These are phyloP conservation scores for Stichodactyla helianthus DNA, from an alignment of 64 coral and sea anemone genomes.

Conservation along the genomic window DNA sequence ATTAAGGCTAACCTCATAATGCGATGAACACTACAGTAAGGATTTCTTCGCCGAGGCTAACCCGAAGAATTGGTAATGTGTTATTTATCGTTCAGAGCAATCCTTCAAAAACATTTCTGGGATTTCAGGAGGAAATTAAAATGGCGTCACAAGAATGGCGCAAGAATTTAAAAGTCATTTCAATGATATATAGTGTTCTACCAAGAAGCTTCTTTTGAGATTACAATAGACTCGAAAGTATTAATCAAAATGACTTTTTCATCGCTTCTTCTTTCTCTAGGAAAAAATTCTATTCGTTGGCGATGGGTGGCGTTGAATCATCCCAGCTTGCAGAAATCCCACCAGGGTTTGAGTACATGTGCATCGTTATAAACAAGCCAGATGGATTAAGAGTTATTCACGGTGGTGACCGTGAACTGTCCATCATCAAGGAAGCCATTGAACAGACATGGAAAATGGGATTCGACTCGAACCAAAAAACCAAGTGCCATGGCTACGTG, in stretches of 20 bases:
- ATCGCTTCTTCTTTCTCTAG: not conserved
- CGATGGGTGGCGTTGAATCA: constrained; percentile 66
- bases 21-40: too few relatives aligned
- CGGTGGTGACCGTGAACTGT: constrained; percentile 60
- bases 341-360: constrained; percentile 80
- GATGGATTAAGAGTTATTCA: constrained; percentile 65
- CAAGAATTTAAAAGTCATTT: too few relatives aligned
- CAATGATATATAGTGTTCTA: too few relatives aligned
- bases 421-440: constrained; percentile 66
- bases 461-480: constrained; percentile 25
- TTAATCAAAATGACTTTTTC: not conserved
- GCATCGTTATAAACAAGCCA: constrained; percentile 47
- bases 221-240: too few relatives aligned
- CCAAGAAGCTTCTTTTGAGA: too few relatives aligned
- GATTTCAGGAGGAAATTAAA: too few relatives aligned
- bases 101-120: too few relatives aligned
- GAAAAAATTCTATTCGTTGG: not conserved
- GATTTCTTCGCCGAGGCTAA: too few relatives aligned
- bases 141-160: too few relatives aligned
- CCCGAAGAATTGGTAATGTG: too few relatives aligned
- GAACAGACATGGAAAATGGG: constrained; percentile 57
- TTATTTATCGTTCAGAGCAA: too few relatives aligned
- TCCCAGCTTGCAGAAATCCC: constrained; percentile 48
- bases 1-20: too few relatives aligned
- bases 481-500: constrained; percentile 44